These are phyloP conservation scores for Norana najaformis DNA, from an alignment of 2,888 invertebrate species.

Conservation along the genomic window DNA sequence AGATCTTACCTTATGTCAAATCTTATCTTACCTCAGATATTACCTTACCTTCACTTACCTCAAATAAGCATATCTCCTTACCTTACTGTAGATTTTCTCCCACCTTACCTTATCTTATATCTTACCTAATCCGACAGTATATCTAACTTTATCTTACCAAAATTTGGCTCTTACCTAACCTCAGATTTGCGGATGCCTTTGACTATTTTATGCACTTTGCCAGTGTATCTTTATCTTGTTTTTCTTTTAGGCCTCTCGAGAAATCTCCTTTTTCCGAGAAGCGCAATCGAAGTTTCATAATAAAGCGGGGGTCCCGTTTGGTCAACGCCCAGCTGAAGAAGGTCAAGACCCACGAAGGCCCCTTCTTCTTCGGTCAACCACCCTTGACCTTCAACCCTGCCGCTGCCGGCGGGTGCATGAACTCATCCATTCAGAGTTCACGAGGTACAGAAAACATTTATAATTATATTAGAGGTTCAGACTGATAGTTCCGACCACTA, in stretches of 20 bases:
- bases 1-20: no score
- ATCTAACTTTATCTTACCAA: no score
- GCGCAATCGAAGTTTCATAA: background rate
- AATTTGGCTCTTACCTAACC: no score
- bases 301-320: background rate
- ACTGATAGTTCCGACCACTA: background rate
- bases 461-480: background rate
- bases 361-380: background rate
- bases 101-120: no score
- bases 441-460: background rate
- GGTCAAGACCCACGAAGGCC: constrained; percentile 9
- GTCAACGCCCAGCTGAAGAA: background rate
- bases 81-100: no score
- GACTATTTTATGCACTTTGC: no score
- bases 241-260: background rate
- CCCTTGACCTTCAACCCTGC: background rate
- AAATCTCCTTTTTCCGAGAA: background rate
- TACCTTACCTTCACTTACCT: no score
- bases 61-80: no score
- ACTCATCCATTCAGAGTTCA: background rate
- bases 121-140: no score
- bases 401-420: background rate
- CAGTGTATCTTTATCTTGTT: background rate
- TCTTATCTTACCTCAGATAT: no score
- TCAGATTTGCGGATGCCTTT: no score